These are phyloP conservation scores for Myiotriccus ornatus DNA, from an alignment of 2,797 vertebrate genomes.

Conservation along the genomic window DNA sequence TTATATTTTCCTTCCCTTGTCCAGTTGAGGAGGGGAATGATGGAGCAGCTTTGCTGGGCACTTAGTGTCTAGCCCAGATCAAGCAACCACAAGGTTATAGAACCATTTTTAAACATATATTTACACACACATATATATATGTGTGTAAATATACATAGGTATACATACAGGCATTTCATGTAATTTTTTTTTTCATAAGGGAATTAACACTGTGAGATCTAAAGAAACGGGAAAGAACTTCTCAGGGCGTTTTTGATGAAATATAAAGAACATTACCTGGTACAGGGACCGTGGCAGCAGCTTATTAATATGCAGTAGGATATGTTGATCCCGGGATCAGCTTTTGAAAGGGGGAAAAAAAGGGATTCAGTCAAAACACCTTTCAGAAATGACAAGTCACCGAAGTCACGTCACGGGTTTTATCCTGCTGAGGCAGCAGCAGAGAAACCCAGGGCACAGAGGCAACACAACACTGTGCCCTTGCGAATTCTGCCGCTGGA, in stretches of 20 bases:
- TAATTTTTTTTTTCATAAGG: not conserved
- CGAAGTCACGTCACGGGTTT: not conserved
- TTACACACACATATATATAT: fast-evolving
- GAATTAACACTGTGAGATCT: not conserved
- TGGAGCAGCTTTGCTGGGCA: not conserved
- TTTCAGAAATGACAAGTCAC: not conserved
- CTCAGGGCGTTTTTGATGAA: not conserved
- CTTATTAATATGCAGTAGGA: slow-evolving; percentile 7
- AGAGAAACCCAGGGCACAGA: not conserved
- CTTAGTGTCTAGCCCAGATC: not conserved
- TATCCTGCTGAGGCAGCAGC: not conserved
- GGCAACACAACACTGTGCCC: not conserved
- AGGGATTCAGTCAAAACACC: not conserved
- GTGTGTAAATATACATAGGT: not conserved
- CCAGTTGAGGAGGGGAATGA: not conserved
- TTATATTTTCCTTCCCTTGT: not conserved
- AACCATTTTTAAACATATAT: not conserved
- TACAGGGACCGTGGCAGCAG: not conserved
- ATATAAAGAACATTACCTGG: slow-evolving; percentile 54
- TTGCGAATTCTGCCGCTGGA: not conserved
- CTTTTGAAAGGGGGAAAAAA: slow-evolving; percentile 35
- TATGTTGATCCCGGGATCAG: slow-evolving; percentile 27
- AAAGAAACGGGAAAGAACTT: not conserved
- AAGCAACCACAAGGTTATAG: not conserved
- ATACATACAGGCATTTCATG: not conserved